Base-by-base conservation (phyloP, 2,888 invertebrate genomes). In the Cataglyphis altisquamis region DNA sequence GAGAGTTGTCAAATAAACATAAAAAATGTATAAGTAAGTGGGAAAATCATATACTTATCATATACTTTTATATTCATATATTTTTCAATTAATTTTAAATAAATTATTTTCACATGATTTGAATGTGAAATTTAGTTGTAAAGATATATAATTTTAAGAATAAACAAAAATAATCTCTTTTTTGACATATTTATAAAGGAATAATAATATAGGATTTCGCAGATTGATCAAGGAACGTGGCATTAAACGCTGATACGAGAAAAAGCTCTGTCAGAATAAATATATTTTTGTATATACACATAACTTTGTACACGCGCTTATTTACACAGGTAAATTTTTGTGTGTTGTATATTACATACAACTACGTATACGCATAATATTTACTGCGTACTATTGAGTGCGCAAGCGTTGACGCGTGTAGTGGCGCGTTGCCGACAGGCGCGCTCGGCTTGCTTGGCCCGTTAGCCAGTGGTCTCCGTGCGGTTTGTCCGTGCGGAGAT, bases 391-490 rank as follows among this genome's bases (percentile, higher is more conserved):
- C n/a, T n/a, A 52, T 52, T n/a, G 48, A 52, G 75, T 77, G 87
- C 86, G 82, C 70, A 66, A 89, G 80, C 89, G 86, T 84, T 82
- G 66, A 80, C 48, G 80, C 45, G 67, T n/a, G 83, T 88, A 83
- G 84, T 86, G 82, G 84, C 80, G 68, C 89, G 81, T 86, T 83
- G 52, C 74, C 63, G 87, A 83, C 87, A 83, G 84, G 84, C 83
- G 84, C 60, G 84, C 60, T 3, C 83, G 82, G 86, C 83, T 82
- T 82, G 74, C 45, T 81, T 82, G 90, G 72, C 72, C 89, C 90
- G 89, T 90, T 88, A 89, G 87, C 85, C 83, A 85, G 90, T 88
- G 86, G 90, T 89, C 83, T 86, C 83, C 48, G 83, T 85, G 88
- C 88, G 86, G 89, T 86, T 89, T 89, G 83, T 87, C 87, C 84